These are phyloP conservation scores for Agrochola litura DNA, from an alignment of 2,888 invertebrate genomes.

Conservation along the genomic window DNA sequence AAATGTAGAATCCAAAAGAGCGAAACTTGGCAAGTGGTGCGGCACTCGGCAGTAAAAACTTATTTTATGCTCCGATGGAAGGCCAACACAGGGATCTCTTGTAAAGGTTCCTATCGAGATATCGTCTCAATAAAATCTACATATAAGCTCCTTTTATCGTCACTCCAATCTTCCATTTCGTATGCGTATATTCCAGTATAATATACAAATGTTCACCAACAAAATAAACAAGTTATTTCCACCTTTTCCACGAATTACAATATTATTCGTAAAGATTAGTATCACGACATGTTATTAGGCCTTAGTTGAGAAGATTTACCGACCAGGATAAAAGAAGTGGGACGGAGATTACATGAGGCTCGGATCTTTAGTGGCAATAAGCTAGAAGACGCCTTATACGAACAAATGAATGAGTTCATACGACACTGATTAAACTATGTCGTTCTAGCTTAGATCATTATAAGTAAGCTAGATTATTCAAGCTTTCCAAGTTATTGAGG, in stretches of 20 bases:
- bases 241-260: conserved; percentile 47
- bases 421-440: conserved; percentile 42
- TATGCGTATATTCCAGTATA: conserved; percentile 51
- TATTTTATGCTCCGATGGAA: conserved; percentile 63
- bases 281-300: conserved; percentile 45
- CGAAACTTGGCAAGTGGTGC: conserved; percentile 57
- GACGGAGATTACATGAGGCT: conserved; percentile 47
- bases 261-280: conserved; percentile 53
- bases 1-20: conserved; percentile 54
- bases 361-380: conserved; percentile 56
- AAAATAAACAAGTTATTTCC: conserved; percentile 50
- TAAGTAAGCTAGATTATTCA: conserved; percentile 27
- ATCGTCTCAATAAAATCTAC: conserved; percentile 78
- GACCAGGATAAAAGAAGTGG: conserved; percentile 45
- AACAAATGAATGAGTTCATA: conserved; percentile 53
- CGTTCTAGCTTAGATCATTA: conserved; percentile 22
- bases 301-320: conserved; percentile 55
- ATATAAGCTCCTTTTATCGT: conserved; percentile 68
- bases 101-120: conserved; percentile 71
- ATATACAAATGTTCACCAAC: conserved; percentile 43
- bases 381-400: conserved; percentile 42
- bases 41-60: conserved; percentile 66
- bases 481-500: conserved; percentile 13
- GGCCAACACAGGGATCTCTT: conserved; percentile 60
- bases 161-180: conserved; percentile 59